A percentile compares a stretch with the other conserved stretches of the same genome.
Evolutionary conservation across 2,888 invertebrate species (phyloP).

Genomic region (Pseudococcus longispinus): DNA sequence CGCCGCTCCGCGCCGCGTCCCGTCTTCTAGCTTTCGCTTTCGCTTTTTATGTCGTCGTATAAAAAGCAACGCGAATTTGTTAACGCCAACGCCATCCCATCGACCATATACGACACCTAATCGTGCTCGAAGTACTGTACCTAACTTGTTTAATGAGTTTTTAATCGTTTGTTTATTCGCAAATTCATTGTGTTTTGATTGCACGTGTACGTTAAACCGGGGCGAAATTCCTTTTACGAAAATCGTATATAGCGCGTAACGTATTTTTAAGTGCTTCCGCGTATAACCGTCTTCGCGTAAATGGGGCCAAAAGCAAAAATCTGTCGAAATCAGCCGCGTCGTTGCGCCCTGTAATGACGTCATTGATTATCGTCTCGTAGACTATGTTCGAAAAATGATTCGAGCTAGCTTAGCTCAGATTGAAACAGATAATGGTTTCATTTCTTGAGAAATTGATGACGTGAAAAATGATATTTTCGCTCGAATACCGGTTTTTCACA

Average conservation of each 20-base stretch:
- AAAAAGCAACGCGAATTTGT: background rate
- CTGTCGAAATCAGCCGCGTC: too few relatives aligned
- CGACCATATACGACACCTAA: background rate
- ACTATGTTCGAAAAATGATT: too few relatives aligned
- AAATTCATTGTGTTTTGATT: conserved; percentile 32
- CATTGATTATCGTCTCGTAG: too few relatives aligned
- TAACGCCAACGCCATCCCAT: background rate
- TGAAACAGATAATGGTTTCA: too few relatives aligned
- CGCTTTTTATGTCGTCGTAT: background rate
- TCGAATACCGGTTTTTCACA: too few relatives aligned
- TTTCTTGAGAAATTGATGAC: too few relatives aligned
- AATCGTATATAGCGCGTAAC: conserved; percentile 7
- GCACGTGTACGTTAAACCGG: background rate
- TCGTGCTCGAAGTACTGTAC: background rate
- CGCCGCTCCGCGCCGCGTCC: background rate
- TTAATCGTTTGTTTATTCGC: conserved; percentile 38
- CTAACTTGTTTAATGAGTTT: conserved; percentile 32
- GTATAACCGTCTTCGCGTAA: background rate
- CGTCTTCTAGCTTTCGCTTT: background rate
- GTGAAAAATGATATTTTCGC: too few relatives aligned
- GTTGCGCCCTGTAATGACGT: too few relatives aligned
- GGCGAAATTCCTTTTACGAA: conserved; percentile 10
- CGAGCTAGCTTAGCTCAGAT: too few relatives aligned
- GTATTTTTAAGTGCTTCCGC: conserved; percentile 25
- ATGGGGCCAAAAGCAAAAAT: too few relatives aligned